Base-by-base conservation (phyloP, 2,888 invertebrate genomes). In the Thera obeliscata region DNA sequence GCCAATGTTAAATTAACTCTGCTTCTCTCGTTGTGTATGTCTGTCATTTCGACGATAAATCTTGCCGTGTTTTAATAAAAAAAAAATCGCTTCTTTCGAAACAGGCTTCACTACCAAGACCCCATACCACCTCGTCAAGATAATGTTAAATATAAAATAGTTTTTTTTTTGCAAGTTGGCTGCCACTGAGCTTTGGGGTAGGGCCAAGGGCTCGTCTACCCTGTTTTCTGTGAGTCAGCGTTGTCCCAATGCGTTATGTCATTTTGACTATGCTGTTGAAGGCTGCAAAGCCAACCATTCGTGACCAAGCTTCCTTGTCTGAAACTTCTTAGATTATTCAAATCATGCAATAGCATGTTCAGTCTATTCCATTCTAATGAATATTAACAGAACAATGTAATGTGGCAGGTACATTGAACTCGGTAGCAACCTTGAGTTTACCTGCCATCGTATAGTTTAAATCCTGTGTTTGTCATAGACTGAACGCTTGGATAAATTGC, bases 391-490 rank as follows among this genome's bases (percentile, higher is more conserved):
- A 48, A 61, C 57, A 54, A 52, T 41, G 55, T 56, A 56, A 56
- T 33, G 49, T 52, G n/a, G 22, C 22, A 1, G 22, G 48, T 58
- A 57, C 62, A 59, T 55, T 67, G 64, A 67, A 64, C 67, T 63
- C 50, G 0, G 33, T 7, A 52, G 7, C 56, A 64, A 50, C 67
- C 67, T 67, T 67, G 67, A 52, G 46, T 8, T 12, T 12, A 38
- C 50, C 36, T 33, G 56, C 66, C 50, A 61, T 55, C 11, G 46
- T 3, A 33, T 52, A 46, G 12, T 52, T 43, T 64, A 57, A 61
- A 36, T 52, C 52, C 11, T 2, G 41, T 52, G 48, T 49, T 62
- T 62, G 41, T 52, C 38, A 38, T 38, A 4, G 5, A 41, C 41
- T 52, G 33, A 52, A 33, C 33, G 12, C 3, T 52, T 33, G 33